Evolutionary conservation across 2,113 vertebrate species (phyloP).

Genomic region (Crotalus horridus): DNA sequence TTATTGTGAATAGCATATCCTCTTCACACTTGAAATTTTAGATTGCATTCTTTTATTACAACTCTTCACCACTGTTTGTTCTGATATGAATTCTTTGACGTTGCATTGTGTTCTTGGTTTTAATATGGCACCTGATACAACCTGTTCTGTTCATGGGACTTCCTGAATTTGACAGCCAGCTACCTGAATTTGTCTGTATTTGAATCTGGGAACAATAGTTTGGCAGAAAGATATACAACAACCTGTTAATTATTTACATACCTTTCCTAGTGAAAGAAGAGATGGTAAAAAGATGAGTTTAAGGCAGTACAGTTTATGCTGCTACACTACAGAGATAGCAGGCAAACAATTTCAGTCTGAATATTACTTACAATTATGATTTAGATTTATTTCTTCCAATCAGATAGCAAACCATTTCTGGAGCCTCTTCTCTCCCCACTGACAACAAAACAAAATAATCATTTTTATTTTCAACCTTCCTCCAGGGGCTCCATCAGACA

Average conservation of each 20-base stretch:
- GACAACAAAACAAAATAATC: neutral
- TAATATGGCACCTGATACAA: neutral
- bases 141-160: neutral
- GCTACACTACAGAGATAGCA: too few relatives aligned
- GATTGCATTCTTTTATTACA: neutral
- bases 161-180: neutral
- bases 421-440: neutral
- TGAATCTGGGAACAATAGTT: neutral
- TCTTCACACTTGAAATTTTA: neutral
- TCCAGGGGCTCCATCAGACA: neutral
- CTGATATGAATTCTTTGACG: neutral
- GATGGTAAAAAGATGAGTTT: neutral
- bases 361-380: neutral
- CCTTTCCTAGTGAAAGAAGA: neutral
- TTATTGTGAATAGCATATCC: neutral
- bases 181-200: neutral
- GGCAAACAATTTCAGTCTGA: neutral
- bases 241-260: neutral
- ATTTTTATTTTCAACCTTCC: neutral
- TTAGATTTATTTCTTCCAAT: neutral
- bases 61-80: neutral
- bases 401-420: neutral
- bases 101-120: neutral
- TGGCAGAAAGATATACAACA: neutral
- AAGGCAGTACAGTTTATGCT: neutral